Conservation (phyloP, 1,140 invertebrate species). For the Drosophila novamexicana region DNA sequence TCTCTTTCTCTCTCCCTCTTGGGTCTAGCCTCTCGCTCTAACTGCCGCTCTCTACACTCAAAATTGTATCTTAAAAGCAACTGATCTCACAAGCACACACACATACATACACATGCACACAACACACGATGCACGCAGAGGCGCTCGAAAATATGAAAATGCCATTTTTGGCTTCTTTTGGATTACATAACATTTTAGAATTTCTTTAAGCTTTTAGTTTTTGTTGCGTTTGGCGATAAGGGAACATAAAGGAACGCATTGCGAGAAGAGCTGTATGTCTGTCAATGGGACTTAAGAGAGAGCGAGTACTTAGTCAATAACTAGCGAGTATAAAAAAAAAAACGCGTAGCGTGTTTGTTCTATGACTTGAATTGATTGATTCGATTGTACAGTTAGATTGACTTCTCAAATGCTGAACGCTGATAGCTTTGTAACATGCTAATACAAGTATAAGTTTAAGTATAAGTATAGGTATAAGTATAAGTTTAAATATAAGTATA, state of each 20-base stretch:
- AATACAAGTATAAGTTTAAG: slow-evolving; percentile 14
- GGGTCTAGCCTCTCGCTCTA: not conserved
- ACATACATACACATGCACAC: slow-evolving; percentile 9
- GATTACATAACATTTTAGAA: slow-evolving; percentile 10
- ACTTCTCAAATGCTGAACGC: not conserved
- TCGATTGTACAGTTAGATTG: slow-evolving; percentile 17
- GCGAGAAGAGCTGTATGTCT: not conserved
- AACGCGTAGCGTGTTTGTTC: slow-evolving; percentile 15
- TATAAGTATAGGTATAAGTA: slow-evolving; percentile 4
- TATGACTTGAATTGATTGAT: slow-evolving; percentile 8
- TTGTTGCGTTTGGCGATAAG: slow-evolving; percentile 33
- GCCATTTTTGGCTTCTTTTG: not conserved
- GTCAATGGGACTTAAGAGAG: not conserved
- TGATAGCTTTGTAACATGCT: slow-evolving; percentile 12
- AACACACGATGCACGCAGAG: not conserved
- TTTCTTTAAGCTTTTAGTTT: not conserved
- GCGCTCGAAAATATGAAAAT: slow-evolving; percentile 5
- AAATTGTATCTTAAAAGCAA: not conserved
- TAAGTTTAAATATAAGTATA: slow-evolving; percentile 4
- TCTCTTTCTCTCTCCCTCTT: not conserved
- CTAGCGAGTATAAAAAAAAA: slow-evolving; percentile 1
- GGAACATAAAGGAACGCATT: not conserved
- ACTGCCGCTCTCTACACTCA: slow-evolving; percentile 7
- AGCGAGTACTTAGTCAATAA: slow-evolving; percentile 1
- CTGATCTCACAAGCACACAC: not conserved